Conservation (phyloP, 2,888 invertebrate species). For the Trichogramma dendrolimi region DNA sequence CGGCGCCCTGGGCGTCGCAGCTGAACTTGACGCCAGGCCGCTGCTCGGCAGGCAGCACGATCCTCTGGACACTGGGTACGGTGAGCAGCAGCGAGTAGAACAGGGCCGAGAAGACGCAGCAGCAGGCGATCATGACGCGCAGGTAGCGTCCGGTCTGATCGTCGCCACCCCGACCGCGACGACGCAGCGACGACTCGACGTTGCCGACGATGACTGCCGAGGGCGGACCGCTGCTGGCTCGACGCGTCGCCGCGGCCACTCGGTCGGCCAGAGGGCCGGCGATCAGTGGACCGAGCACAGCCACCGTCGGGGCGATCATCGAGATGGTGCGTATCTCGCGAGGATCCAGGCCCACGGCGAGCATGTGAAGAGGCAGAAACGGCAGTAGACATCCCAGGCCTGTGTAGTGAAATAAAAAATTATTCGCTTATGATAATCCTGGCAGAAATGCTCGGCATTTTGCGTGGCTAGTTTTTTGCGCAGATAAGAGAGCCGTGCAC, state of each 20-base stretch:
- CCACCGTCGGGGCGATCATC: constrained; percentile 69
- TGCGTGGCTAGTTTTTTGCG: not conserved
- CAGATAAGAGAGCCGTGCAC: constrained; percentile 10
- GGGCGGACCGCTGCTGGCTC: not conserved
- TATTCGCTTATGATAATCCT: not conserved
- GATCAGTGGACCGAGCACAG: constrained; percentile 73
- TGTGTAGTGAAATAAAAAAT: constrained; percentile 45
- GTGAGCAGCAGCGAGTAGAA: constrained; percentile 66
- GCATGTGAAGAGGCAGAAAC: constrained; percentile 76
- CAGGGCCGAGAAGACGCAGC: constrained; percentile 65
- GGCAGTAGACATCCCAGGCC: constrained; percentile 79
- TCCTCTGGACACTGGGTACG: constrained; percentile 64
- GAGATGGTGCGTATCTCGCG: constrained; percentile 75
- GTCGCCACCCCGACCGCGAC: constrained; percentile 46
- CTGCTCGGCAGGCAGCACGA: constrained; percentile 56
- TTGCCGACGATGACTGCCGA: not conserved
- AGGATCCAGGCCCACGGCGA: constrained; percentile 66
- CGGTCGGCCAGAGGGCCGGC: constrained; percentile 77
- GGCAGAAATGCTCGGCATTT: not conserved
- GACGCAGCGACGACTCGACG: not conserved
- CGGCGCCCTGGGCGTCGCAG: constrained; percentile 67
- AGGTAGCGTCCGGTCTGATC: constrained; percentile 63
- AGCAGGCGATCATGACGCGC: constrained; percentile 65
- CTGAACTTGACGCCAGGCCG: constrained; percentile 67
- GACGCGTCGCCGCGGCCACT: constrained; percentile 50